Evolutionary conservation across 2,113 vertebrate genomes (phyloP).

Genomic region (human): DNA sequence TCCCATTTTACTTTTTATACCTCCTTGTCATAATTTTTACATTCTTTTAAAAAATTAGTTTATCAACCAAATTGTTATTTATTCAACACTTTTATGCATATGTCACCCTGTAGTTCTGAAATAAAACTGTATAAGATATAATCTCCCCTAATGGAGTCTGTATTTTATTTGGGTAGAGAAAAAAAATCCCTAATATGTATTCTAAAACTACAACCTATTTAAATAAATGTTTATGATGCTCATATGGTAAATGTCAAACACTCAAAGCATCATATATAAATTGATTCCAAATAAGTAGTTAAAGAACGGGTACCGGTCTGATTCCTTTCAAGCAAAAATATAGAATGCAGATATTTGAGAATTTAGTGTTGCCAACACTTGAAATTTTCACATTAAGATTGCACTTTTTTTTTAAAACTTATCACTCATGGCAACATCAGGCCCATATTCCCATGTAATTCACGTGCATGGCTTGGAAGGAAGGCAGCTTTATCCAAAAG

Average conservation of each 20-base stretch:
- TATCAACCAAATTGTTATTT: background rate
- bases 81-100: background rate
- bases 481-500: background rate
- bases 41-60: background rate
- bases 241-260: background rate
- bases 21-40: background rate
- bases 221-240: background rate
- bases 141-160: background rate
- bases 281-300: background rate
- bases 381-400: background rate
- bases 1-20: background rate
- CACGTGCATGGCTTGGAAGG: background rate
- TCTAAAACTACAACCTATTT: background rate
- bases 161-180: slow-evolving; percentile 13
- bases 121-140: background rate
- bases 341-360: background rate
- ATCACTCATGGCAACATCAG: background rate
- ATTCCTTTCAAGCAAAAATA: background rate
- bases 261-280: background rate
- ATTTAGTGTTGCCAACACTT: background rate
- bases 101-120: background rate
- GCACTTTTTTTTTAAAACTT: background rate
- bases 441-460: too few relatives aligned
- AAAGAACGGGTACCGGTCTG: background rate
- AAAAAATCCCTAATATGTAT: background rate